Base-by-base conservation (phyloP, 2,113 vertebrate species). In the Corythornis cristatus region DNA sequence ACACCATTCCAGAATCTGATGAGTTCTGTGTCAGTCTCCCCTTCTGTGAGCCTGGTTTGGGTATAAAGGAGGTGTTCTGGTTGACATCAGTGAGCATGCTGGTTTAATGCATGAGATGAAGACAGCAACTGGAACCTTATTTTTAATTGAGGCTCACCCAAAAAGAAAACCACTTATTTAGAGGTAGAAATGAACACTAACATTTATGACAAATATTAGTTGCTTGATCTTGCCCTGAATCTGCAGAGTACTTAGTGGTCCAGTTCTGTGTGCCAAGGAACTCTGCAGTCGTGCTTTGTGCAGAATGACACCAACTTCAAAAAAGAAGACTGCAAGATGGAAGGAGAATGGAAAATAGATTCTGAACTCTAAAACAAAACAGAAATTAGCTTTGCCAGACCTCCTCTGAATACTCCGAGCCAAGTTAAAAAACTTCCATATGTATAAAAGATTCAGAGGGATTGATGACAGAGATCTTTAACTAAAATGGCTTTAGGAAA, bases 401-500 rank as follows among this genome's bases (percentile, higher is more conserved):
- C 7, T 75, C 43, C 4, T 67, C 43, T 78, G 35, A 78, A 72
- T 62, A 70, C 23, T 75, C 70, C 84, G 6, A 86, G 31, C 12
- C 70, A 83, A 77, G 28, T 79, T 83, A 81, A 89, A 85, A 89
- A 67, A 33, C 14, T 42, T 75, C 21, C 3, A 0, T 62, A 15
- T 12, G 15, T 19, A 90, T 31, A 45, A 75, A 76, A 93, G 42
- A 88, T 78, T 92, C 40, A 78, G 86, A 88, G 14, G 22, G 26
- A 83, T 22, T 86, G 73, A 17, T 93, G 71, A 93, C 61, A 81
- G 29, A 92, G 57, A 84, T 40, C 31, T 20, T 80, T 83, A 90
- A 88, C 68, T 61, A 70, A 90, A 95, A 86, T 12, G 33, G 45
- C 53, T 80, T 73, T 79, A 90, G 80, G 67, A 86, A 89, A 94